Conservation (phyloP, 2,888 invertebrate genomes). For the Nomada flava region DNA sequence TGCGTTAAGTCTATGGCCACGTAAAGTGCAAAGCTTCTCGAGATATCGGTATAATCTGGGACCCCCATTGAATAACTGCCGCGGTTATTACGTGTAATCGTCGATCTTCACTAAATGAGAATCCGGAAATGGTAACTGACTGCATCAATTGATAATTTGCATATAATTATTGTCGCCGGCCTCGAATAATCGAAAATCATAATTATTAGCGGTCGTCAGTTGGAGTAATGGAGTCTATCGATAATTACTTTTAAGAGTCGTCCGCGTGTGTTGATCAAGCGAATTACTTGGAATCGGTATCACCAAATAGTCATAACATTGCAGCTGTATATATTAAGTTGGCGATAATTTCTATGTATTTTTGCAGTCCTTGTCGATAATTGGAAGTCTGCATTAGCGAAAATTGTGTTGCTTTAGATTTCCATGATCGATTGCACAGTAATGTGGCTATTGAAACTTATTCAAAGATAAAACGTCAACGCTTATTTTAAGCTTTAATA, state of each 20-base stretch:
- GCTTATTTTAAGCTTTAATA: too few relatives aligned
- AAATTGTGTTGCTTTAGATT: background rate
- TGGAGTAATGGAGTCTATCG: background rate
- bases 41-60: conserved; percentile 24
- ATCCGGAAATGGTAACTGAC: background rate
- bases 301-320: conserved; percentile 14
- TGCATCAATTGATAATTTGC: conserved; percentile 4
- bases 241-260: conserved; percentile 12
- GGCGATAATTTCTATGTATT: conserved; percentile 14
- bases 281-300: conserved; percentile 7
- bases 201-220: background rate
- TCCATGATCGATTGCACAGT: background rate
- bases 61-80: background rate
- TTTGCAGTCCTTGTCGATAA: conserved; percentile 13
- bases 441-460: background rate
- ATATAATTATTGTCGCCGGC: conserved; percentile 22
- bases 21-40: background rate
- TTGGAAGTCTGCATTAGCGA: background rate
- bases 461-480: too few relatives aligned
- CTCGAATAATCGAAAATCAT: background rate
- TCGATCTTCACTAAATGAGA: background rate
- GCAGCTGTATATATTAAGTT: background rate
- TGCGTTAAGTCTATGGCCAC: background rate
- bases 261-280: conserved; percentile 1
- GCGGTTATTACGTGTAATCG: background rate